Conservation (phyloP, 2,797 vertebrate species). For the Neosalanx taihuensis region DNA sequence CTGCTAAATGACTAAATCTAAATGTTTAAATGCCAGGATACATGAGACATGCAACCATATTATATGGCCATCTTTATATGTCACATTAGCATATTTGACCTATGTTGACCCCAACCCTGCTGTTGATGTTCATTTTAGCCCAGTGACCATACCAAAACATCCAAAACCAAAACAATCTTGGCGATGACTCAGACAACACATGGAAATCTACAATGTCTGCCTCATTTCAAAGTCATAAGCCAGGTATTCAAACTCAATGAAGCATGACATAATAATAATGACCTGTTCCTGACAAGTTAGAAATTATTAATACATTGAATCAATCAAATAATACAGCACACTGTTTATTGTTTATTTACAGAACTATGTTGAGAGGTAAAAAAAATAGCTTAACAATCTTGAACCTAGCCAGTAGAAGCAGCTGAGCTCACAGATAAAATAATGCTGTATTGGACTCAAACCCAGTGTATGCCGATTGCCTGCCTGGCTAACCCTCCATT, state of each 20-base stretch:
- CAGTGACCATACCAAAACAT: slow-evolving; percentile 21
- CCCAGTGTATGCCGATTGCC: not conserved
- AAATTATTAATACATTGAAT: not conserved
- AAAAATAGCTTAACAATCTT: not conserved
- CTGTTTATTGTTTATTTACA: not conserved
- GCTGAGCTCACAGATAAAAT: not conserved
- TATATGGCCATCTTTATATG: not conserved
- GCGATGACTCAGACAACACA: slow-evolving; percentile 19
- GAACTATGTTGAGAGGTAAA: not conserved
- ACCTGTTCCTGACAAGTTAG: not conserved
- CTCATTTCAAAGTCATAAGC: slow-evolving; percentile 25
- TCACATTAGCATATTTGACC: not conserved
- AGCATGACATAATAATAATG: not conserved
- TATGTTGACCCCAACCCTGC: no score
- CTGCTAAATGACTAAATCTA: no score
- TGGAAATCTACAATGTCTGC: slow-evolving; percentile 49
- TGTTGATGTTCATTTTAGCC: slow-evolving; percentile 20
- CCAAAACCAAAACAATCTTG: slow-evolving; percentile 35
- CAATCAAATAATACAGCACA: not conserved
- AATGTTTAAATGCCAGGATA: no score
- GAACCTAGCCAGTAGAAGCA: not conserved
- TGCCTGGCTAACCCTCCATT: slow-evolving; percentile 1
- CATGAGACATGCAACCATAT: no score
- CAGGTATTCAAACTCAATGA: slow-evolving; percentile 29
- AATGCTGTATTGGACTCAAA: not conserved